Percentiles rank a stretch among this genome's conserved stretches.
phyloP scores from a whole-genome alignment of 2,888 invertebrate species.

The Ommatoiulus sabulosus region DNA sequence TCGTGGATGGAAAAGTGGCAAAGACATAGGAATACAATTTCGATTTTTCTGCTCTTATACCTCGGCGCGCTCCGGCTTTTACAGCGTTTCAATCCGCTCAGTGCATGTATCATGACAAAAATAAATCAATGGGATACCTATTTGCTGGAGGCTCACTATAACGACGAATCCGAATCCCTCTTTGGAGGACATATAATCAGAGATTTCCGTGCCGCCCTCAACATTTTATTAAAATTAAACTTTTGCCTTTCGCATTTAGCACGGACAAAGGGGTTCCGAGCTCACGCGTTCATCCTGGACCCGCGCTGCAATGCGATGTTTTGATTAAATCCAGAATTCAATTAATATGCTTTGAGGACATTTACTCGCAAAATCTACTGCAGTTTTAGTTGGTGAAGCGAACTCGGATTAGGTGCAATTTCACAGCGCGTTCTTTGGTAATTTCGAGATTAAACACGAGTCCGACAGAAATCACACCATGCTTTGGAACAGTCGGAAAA shows the following conservation, averaged over 20 bases:
- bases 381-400: too few relatives aligned
- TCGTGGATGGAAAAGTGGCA: conserved; percentile 49
- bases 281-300: too few relatives aligned
- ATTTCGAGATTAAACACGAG: background rate
- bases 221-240: conserved; percentile 40
- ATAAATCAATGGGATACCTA: conserved; percentile 47
- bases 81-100: conserved; percentile 38
- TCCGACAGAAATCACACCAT: background rate
- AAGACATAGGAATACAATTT: conserved; percentile 50
- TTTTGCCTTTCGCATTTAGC: background rate
- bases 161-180: background rate
- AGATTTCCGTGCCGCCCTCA: conserved; percentile 13
- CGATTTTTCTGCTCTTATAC: conserved; percentile 45
- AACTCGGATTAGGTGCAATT: too few relatives aligned
- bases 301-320: background rate
- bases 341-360: background rate
- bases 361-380: too few relatives aligned
- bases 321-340: background rate
- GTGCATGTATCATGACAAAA: conserved; percentile 46
- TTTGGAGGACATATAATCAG: conserved; percentile 8
- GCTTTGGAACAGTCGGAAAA: background rate
- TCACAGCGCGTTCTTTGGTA: background rate
- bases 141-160: background rate
- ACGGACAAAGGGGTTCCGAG: background rate
- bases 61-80: background rate